These are phyloP conservation scores for Paguma larvata DNA, from an alignment of 2,797 vertebrate species.

Conservation along the genomic window DNA sequence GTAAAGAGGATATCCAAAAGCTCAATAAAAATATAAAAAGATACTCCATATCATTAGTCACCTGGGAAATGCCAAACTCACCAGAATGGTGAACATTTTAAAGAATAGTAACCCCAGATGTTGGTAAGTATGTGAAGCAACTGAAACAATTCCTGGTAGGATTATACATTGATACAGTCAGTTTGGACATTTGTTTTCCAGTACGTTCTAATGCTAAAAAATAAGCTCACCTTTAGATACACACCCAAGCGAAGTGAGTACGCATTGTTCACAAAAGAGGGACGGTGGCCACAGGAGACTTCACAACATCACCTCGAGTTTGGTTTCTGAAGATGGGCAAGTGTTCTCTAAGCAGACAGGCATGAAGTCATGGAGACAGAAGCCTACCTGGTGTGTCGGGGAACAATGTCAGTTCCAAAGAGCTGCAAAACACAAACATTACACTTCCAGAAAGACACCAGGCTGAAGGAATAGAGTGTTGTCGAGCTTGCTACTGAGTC, in stretches of 20 bases:
- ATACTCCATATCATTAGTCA: background rate
- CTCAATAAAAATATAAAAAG: background rate
- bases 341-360: background rate
- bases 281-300: background rate
- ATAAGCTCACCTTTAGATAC: background rate
- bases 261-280: background rate
- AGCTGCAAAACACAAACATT: background rate
- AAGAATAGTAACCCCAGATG: background rate
- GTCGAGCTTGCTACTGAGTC: background rate
- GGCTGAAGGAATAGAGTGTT: background rate
- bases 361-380: background rate
- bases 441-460: background rate
- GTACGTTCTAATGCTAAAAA: background rate
- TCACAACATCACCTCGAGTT: background rate
- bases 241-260: background rate
- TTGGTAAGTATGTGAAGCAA: background rate
- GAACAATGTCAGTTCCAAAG: background rate
- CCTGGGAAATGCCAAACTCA: constrained; percentile 11
- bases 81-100: background rate
- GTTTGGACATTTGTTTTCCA: background rate
- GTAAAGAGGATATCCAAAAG: background rate
- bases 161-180: background rate
- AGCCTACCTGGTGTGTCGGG: background rate
- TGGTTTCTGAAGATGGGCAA: background rate
- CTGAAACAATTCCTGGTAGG: background rate